Evolutionary conservation across 2,113 vertebrate species (phyloP), one percentile per base, ranked within the genome.

Genomic region (Chloropsis hardwickii): DNA sequence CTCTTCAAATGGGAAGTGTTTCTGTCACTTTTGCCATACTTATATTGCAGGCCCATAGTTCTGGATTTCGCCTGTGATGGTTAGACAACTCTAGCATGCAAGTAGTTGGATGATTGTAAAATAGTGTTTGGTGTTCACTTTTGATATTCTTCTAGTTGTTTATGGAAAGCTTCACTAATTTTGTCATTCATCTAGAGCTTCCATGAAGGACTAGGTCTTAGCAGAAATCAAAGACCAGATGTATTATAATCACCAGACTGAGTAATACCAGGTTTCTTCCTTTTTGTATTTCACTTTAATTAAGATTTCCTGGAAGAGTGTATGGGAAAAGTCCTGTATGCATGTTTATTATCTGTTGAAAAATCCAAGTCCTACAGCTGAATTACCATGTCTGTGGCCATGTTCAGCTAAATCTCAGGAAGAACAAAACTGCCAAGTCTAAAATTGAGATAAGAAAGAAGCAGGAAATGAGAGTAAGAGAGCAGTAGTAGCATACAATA

Each of bases 371-470:
- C 16, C 53, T 35, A 20, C 48, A 54, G 6, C 28, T 79, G 73
- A 85, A 65, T 81, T 86, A 53, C 29, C 0, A 0, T 61, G 33
- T 20, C 57, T 86, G 53, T 88, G 40, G 28, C 44, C n/a, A 50
- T 1, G 1, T 45, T 50, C 28, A 82, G 54, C 53, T 80, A 85
- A 81, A 79, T 91, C 31, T 58, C 6, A 54, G 73, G 60, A 54
- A 74, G 44, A 84, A 5, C 54, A 50, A 21, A 8, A 16, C 35
- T 76, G 31, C 40, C 6, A 54, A 51, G 27, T 33, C 47, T 58
- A 81, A 91, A 87, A 90, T 77, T 65, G 67, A 92, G 86, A 47
- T 91, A 90, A 87, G 78, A 81, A 87, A 42, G n/a, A 65, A 71
- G 53, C 50, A 44, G 90, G 92, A 95, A 95, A 87, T 65, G 25